Percentiles rank a stretch among this genome's conserved stretches.
These are phyloP conservation scores for Liposcelis brunnea DNA, from an alignment of 2,888 invertebrate species.

Conservation along the genomic window DNA sequence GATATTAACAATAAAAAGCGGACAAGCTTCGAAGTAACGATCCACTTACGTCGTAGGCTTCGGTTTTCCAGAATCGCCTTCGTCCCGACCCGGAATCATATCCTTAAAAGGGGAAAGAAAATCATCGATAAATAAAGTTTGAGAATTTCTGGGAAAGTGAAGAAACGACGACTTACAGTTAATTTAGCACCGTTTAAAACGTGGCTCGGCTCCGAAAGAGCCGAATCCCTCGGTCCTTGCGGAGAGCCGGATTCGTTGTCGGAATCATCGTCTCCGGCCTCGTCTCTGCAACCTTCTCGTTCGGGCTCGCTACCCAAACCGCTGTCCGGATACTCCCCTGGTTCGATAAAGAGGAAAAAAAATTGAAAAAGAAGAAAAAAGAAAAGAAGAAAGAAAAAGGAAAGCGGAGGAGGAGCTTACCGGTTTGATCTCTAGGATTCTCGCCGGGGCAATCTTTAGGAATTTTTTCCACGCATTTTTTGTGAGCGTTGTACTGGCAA, in stretches of 20 bases:
- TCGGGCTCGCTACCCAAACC: constrained; percentile 34
- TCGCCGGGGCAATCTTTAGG: constrained; percentile 83
- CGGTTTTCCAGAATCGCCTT: constrained; percentile 18
- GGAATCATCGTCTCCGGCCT: constrained; percentile 41
- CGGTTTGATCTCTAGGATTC: constrained; percentile 22
- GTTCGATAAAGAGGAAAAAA: constrained; percentile 10
- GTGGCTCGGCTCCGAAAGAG: constrained; percentile 25
- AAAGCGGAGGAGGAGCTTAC: constrained; percentile 19
- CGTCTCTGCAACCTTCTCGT: constrained; percentile 29
- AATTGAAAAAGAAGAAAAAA: constrained; percentile 7
- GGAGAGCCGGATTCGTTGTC: constrained; percentile 28
- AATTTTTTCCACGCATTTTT: constrained; percentile 79
- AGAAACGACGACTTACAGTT: constrained; percentile 18
- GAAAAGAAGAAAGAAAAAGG: background rate
- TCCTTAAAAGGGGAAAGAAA: constrained; percentile 19
- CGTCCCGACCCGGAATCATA: constrained; percentile 22
- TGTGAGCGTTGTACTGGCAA: constrained; percentile 91
- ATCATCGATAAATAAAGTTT: constrained; percentile 8
- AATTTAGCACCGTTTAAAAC: constrained; percentile 26
- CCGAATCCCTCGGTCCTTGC: constrained; percentile 20
- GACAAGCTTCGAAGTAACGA: too few relatives aligned
- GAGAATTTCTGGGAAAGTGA: constrained; percentile 4
- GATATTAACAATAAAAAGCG: constrained; percentile 21
- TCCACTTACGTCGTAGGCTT: constrained; percentile 31
- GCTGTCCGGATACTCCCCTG: constrained; percentile 35